Percentiles rank a stretch among this genome's conserved stretches.
Conservation (phyloP, 2,113 vertebrate species). For the Thamnophis sirtalis region DNA sequence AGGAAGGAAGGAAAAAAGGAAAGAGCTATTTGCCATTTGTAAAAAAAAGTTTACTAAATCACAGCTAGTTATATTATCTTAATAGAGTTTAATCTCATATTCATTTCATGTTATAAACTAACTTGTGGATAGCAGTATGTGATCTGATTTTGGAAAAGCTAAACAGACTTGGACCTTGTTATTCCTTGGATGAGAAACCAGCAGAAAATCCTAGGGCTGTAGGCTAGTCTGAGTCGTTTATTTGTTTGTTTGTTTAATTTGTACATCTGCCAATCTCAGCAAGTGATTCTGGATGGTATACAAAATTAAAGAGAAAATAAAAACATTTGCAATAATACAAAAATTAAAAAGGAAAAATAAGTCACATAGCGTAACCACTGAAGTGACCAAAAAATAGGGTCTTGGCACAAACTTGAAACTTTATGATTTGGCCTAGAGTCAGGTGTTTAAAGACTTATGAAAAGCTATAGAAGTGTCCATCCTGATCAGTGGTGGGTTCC, state of each 20-base stretch:
- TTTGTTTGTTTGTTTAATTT: background rate
- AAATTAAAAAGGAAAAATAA: background rate
- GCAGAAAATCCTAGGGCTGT: background rate
- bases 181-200: background rate
- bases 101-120: background rate
- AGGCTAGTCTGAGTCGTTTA: background rate
- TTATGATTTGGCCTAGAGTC: background rate
- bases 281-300: background rate
- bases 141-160: background rate
- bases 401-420: background rate
- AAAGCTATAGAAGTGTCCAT: background rate
- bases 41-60: background rate
- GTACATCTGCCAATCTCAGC: background rate
- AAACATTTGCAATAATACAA: background rate
- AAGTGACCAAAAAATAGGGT: background rate
- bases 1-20: too few species aligned
- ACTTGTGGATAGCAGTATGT: background rate
- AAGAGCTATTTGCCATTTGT: background rate
- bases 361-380: background rate
- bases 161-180: background rate
- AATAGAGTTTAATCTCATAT: background rate
- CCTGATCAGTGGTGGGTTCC: background rate
- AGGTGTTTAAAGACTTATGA: background rate
- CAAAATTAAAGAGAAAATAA: background rate
- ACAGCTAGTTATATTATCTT: background rate